A percentile compares a stretch with the other conserved stretches of the same genome.
These are phyloP conservation scores for Macaca mulatta DNA, from an alignment of 2,113 vertebrate species.

Conservation along the genomic window DNA sequence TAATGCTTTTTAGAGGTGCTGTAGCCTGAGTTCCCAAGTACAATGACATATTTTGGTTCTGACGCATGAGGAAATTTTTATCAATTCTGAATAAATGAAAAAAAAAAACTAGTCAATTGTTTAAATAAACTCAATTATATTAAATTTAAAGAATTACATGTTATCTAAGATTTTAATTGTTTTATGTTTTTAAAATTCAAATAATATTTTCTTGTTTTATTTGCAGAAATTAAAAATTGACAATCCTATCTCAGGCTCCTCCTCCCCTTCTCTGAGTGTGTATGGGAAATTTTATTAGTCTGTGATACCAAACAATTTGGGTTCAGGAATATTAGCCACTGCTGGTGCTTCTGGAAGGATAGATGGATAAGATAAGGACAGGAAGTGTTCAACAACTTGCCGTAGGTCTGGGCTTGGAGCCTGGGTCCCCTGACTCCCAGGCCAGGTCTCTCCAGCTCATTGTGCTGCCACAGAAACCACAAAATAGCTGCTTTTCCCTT, in stretches of 20 bases:
- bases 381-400: background rate
- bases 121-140: background rate
- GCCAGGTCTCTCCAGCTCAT: background rate
- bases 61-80: background rate
- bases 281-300: background rate
- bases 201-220: background rate
- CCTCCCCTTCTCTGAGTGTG: rapidly evolving
- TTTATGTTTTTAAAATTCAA: background rate
- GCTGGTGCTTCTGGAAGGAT: background rate
- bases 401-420: background rate
- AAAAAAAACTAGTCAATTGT: background rate
- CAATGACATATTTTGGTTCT: background rate
- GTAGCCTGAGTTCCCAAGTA: background rate
- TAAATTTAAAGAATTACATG: background rate
- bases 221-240: background rate
- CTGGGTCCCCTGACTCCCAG: background rate
- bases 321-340: background rate
- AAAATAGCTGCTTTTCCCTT: conserved; percentile 28
- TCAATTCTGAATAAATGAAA: background rate
- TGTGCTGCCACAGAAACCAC: background rate
- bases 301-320: background rate
- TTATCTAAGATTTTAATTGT: background rate
- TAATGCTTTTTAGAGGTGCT: background rate
- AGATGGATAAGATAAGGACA: background rate
- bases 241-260: background rate